These are phyloP conservation scores for Meriones psammophilus DNA, from an alignment of 2,797 vertebrate species.

Conservation along the genomic window DNA sequence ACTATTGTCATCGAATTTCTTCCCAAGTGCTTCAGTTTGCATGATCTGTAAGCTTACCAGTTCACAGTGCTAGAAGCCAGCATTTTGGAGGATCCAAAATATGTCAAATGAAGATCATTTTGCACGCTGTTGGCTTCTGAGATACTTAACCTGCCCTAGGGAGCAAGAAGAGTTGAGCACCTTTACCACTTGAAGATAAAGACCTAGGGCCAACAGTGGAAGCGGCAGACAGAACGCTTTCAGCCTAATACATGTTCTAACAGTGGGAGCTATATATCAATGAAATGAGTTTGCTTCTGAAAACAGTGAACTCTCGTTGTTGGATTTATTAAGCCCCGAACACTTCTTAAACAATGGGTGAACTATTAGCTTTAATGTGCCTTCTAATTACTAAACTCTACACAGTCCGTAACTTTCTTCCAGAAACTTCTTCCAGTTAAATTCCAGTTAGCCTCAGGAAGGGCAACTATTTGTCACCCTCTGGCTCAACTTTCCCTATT, in stretches of 20 bases:
- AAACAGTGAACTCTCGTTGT: not conserved
- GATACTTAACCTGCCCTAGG: not conserved
- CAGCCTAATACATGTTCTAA: not conserved
- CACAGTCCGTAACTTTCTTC: not conserved
- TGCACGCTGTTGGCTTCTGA: not conserved
- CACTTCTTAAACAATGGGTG: not conserved
- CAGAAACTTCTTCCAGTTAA: not conserved
- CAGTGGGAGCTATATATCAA: not conserved
- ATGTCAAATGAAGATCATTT: not conserved
- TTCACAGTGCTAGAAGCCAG: not conserved
- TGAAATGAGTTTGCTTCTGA: conserved; percentile 49
- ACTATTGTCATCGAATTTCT: not conserved
- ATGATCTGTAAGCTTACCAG: not conserved
- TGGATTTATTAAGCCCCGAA: conserved; percentile 29
- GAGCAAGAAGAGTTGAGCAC: not conserved
- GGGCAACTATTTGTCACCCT: not conserved
- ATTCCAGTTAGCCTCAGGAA: conserved; percentile 21
- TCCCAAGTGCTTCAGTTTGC: not conserved
- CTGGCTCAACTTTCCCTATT: not conserved
- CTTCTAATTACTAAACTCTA: conserved; percentile 36
- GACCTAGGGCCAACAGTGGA: not conserved
- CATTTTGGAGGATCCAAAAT: not conserved
- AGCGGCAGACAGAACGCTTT: not conserved
- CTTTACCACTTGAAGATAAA: not conserved
- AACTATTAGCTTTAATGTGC: not conserved